Evolutionary conservation across 2,888 invertebrate species (phyloP).

Genomic region (Leptinotarsa peninsularis): DNA sequence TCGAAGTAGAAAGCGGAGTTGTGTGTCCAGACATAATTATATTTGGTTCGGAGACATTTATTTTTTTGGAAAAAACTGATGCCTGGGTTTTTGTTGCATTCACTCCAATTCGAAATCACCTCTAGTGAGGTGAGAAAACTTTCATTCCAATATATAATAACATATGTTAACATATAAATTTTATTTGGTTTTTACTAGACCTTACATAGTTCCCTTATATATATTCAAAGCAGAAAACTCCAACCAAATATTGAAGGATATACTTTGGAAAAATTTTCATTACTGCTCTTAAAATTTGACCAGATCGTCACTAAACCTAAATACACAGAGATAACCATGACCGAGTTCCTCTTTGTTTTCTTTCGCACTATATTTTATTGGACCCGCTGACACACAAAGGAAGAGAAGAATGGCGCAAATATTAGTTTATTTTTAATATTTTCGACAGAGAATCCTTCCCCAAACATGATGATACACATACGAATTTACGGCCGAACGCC

Average conservation of each 20-base stretch:
- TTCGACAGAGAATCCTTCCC: constrained; percentile 29
- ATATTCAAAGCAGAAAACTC: background rate
- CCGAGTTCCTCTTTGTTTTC: constrained; percentile 31
- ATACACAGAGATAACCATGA: constrained; percentile 29
- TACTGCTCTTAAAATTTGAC: background rate
- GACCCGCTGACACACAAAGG: constrained; percentile 39
- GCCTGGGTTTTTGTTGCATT: too few species aligned
- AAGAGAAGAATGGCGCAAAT: constrained; percentile 39
- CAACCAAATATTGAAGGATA: background rate
- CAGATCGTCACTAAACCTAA: constrained; percentile 28
- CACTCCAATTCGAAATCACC: too few species aligned
- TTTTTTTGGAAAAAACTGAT: too few species aligned
- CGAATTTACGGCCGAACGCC: background rate
- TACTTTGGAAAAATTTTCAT: constrained; percentile 11
- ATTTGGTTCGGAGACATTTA: too few species aligned
- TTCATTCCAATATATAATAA: too few species aligned
- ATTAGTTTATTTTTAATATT: constrained; percentile 41
- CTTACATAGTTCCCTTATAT: too few species aligned
- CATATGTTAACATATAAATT: too few species aligned
- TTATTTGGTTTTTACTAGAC: too few species aligned
- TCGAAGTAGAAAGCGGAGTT: too few species aligned
- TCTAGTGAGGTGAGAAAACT: too few species aligned
- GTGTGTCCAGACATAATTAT: too few species aligned
- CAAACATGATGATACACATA: constrained; percentile 35
- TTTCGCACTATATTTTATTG: constrained; percentile 29